A percentile compares a stretch with the other conserved stretches of the same genome.
phyloP scores from a whole-genome alignment of 1,140 invertebrate species.

The Ceratoteleas bidentatus region DNA sequence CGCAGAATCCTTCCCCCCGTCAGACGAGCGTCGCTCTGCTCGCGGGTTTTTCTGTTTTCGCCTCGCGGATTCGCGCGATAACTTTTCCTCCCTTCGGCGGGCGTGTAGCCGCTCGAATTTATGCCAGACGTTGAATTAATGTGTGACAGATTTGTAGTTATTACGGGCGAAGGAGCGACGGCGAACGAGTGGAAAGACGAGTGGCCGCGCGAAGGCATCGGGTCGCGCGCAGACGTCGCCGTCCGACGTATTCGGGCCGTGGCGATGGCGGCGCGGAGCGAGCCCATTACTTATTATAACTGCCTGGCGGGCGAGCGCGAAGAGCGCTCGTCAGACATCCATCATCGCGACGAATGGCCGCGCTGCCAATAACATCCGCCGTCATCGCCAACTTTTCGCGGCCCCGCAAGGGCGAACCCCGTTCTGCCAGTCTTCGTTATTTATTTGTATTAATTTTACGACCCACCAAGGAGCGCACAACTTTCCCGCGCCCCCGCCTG shows the following conservation, averaged over 20 bases:
- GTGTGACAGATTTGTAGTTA: conserved; percentile 82
- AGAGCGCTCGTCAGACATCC: conserved; percentile 80
- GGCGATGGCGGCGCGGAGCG: conserved; percentile 74
- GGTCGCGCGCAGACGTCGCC: conserved; percentile 51
- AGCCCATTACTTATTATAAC: conserved; percentile 81
- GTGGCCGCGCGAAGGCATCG: conserved; percentile 72
- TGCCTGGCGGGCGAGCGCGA: conserved; percentile 78
- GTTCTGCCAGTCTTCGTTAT: conserved; percentile 62
- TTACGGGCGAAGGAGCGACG: conserved; percentile 72
- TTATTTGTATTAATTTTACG: conserved; percentile 73
- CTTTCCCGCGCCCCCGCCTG: background rate
- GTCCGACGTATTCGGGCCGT: conserved; percentile 74
- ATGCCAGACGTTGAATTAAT: conserved; percentile 81
- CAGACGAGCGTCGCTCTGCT: too few relatives aligned
- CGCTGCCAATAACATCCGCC: conserved; percentile 81
- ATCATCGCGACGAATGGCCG: conserved; percentile 81
- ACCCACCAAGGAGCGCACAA: conserved; percentile 43
- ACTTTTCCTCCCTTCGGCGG: conserved; percentile 56
- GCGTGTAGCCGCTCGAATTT: conserved; percentile 75
- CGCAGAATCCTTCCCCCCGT: too few relatives aligned
- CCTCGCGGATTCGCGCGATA: conserved; percentile 59
- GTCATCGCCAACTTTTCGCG: conserved; percentile 80
- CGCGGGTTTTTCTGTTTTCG: conserved; percentile 44
- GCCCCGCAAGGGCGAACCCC: conserved; percentile 62
- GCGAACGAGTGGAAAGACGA: conserved; percentile 74